Evolutionary conservation across 1,140 invertebrate species (phyloP).

Genomic region (Contarinia nasturtii): DNA sequence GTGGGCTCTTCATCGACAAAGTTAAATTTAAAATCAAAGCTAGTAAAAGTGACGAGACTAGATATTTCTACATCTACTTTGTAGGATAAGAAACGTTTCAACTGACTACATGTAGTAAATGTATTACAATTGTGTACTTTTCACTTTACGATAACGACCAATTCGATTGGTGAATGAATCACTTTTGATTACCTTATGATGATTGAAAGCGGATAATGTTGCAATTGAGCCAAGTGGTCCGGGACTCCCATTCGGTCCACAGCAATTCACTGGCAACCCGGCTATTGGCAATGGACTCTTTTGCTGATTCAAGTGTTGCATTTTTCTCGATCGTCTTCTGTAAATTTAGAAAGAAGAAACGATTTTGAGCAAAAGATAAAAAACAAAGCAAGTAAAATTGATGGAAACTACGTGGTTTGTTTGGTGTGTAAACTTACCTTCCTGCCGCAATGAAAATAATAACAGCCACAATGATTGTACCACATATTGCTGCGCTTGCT

Average conservation of each 20-base stretch:
- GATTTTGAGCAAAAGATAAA: background rate
- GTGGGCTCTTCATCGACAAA: too few relatives aligned
- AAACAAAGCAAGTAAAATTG: background rate
- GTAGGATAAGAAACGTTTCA: too few relatives aligned
- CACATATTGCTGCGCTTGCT: conserved; percentile 79
- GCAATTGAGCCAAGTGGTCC: conserved; percentile 65
- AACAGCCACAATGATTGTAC: conserved; percentile 74
- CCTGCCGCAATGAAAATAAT: conserved; percentile 74
- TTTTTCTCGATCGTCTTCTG: conserved; percentile 42
- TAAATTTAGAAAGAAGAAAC: background rate
- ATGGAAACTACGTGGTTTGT: background rate
- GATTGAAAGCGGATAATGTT: conserved; percentile 57
- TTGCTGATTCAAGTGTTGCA: conserved; percentile 50
- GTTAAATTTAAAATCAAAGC: too few relatives aligned
- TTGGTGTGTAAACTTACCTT: conserved; percentile 18
- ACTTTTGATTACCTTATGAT: conserved; percentile 35
- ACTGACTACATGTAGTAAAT: too few relatives aligned
- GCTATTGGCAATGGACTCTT: conserved; percentile 47
- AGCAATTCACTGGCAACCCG: conserved; percentile 53
- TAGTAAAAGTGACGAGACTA: too few relatives aligned
- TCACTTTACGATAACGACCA: too few relatives aligned
- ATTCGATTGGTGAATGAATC: too few relatives aligned
- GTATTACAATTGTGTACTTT: too few relatives aligned
- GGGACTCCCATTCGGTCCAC: conserved; percentile 52
- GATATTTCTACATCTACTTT: too few relatives aligned